These are phyloP conservation scores for Sisyra terminalis DNA, from an alignment of 2,888 invertebrate species.

Conservation along the genomic window DNA sequence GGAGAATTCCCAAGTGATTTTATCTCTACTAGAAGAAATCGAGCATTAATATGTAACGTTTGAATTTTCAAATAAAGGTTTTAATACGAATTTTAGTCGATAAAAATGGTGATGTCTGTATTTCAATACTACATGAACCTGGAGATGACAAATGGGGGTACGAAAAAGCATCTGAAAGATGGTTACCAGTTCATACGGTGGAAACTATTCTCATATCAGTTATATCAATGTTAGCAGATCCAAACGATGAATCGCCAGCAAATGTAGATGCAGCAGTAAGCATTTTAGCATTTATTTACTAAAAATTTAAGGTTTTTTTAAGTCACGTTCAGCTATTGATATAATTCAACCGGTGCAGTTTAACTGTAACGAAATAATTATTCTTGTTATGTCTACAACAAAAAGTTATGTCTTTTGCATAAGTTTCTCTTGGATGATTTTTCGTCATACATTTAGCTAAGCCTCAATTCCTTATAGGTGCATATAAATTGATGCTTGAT, in stretches of 20 bases:
- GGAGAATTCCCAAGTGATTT: too few species aligned
- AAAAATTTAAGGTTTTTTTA: constrained; percentile 15
- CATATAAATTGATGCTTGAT: too few species aligned
- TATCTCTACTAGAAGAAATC: background rate
- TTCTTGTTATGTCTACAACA: too few species aligned
- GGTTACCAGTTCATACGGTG: constrained; percentile 97
- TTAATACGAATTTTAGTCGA: constrained; percentile 66
- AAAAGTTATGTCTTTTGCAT: too few species aligned
- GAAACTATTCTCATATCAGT: constrained; percentile 98
- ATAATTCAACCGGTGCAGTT: background rate
- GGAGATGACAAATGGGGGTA: constrained; percentile 99
- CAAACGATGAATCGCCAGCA: constrained; percentile 97
- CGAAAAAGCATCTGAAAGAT: constrained; percentile 93
- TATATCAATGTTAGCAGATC: constrained; percentile 98
- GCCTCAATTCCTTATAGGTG: too few species aligned
- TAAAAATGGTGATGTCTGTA: constrained; percentile 93
- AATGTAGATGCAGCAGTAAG: constrained; percentile 98
- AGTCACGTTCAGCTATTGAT: background rate
- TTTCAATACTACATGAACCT: constrained; percentile 97
- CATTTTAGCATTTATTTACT: constrained; percentile 19
- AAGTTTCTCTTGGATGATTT: too few species aligned
- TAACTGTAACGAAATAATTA: too few species aligned
- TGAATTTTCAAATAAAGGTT: constrained; percentile 3
- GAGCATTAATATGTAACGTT: constrained; percentile 21
- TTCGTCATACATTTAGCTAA: too few species aligned